A percentile compares a stretch with the other conserved stretches of the same genome.
phyloP scores from a whole-genome alignment of 2,797 vertebrate species.

The Pseudomugil gertrudae region DNA sequence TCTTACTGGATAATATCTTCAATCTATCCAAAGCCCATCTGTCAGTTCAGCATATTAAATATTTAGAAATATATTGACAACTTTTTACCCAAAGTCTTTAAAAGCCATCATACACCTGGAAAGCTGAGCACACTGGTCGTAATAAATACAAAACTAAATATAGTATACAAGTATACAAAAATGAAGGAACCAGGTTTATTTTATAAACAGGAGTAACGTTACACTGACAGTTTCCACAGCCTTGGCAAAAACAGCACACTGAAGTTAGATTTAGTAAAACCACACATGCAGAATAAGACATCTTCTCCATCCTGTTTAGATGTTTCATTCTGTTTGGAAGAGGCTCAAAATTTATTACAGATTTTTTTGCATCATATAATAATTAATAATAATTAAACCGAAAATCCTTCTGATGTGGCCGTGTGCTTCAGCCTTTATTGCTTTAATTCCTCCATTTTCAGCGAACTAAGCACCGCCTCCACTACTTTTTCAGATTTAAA shows the following conservation, averaged over 20 bases:
- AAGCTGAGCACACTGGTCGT: background rate
- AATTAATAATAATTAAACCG: constrained; percentile 34
- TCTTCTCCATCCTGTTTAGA: constrained; percentile 13
- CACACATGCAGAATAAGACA: constrained; percentile 1
- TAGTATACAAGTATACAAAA: constrained; percentile 40
- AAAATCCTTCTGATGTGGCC: background rate
- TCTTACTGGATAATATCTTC: too few species aligned
- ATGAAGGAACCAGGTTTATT: constrained; percentile 72
- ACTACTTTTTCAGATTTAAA: too few species aligned
- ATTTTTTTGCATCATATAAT: background rate
- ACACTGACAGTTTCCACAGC: constrained; percentile 16
- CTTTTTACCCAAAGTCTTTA: too few species aligned
- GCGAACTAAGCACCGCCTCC: background rate
- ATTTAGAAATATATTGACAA: too few species aligned
- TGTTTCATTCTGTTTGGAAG: constrained; percentile 11
- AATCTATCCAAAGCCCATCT: too few species aligned
- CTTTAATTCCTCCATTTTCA: constrained; percentile 2
- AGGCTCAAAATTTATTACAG: background rate
- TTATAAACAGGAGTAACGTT: constrained; percentile 42
- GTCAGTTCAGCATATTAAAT: too few species aligned
- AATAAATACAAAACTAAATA: constrained; percentile 16
- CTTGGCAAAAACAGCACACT: constrained; percentile 38
- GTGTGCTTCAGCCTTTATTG: background rate
- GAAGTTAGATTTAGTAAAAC: constrained; percentile 24
- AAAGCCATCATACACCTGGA: background rate